Base-by-base conservation (phyloP, 2,888 invertebrate genomes). In the Anticlea derivata region DNA sequence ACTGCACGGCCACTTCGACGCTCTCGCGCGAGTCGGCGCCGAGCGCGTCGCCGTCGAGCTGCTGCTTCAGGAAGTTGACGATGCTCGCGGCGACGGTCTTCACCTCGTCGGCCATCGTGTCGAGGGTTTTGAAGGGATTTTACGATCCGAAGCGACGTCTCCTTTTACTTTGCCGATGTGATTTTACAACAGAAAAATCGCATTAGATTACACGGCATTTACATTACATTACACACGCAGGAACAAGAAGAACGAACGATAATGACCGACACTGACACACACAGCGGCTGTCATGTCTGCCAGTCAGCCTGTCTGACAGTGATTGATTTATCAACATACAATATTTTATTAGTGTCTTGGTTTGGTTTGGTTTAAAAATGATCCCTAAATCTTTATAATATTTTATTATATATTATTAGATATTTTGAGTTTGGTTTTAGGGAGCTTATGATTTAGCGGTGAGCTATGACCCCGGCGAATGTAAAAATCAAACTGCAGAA, bases 1-100 rank as follows among this genome's bases (percentile, higher is more conserved):
- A 99, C 86, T 99, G 98, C 61, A 96, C 94, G 27, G 98, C 97
- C 50, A 99, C 99, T 91, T 98, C 98, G 40, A 98, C 90, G 76
- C 96, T 96, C 81, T 97, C 97, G 50, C 93, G 84, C 7, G 85
- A 81, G 60, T 90, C 90, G 27, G 68, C 70, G 56, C 73, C 72
- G 70, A 92, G 70, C 66, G 86, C 40, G 63, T 89, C 71, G 31
- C 91, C 83, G 40, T 92, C 92, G 44, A 93, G 78, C 62, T 93
- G 92, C 55, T 89, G 85, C 56, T 91, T 92, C 58, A 93, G 68
- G 66, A 93, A 93, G 62, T 89, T 87, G 8, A 93, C 89, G 60
- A 93, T 92, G 45, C 92, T 91, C 39, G 92, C 92, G 20, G 92
- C 92, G 50, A 92, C 80, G 34, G 79, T 73, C 71, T 87, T 88